A percentile compares a stretch with the other conserved stretches of the same genome.
Conservation (phyloP, 2,888 invertebrate species). For the Rhimphoctona megacephalus region DNA sequence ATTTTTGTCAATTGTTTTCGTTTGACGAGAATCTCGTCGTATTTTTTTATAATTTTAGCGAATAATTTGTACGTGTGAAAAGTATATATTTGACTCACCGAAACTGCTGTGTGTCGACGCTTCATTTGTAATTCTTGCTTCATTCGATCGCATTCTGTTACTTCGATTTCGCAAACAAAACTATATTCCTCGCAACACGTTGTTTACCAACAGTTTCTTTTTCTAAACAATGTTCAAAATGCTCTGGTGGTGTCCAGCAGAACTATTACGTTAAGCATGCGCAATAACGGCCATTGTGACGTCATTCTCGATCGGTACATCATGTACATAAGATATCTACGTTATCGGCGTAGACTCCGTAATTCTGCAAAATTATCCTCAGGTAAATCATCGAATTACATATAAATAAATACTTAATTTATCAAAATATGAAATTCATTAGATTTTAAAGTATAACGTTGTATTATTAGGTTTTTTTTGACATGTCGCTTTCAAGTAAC, state of each 20-base stretch:
- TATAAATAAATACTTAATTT: background rate
- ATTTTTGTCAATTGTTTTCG: background rate
- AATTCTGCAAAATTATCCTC: slow-evolving; percentile 35
- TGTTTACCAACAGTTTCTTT: background rate
- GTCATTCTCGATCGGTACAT: slow-evolving; percentile 23
- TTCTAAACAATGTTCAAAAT: background rate
- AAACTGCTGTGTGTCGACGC: slow-evolving; percentile 27
- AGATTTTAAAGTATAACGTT: background rate
- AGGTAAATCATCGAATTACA: slow-evolving; percentile 47
- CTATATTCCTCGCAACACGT: background rate
- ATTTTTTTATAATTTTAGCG: background rate
- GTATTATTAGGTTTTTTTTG: background rate
- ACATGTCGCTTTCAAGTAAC: background rate
- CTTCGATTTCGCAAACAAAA: slow-evolving; percentile 1
- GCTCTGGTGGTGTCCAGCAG: background rate
- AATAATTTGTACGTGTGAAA: slow-evolving; percentile 12
- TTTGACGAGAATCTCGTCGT: background rate
- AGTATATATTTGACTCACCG: slow-evolving; percentile 15
- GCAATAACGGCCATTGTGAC: background rate
- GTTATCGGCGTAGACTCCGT: slow-evolving; percentile 45
- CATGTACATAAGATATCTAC: slow-evolving; percentile 12
- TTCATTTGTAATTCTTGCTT: background rate
- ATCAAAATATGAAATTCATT: background rate
- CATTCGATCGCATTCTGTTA: background rate
- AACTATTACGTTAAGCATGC: background rate